Evolutionary conservation across 2,888 invertebrate genomes (phyloP), one percentile per base, ranked within the genome.

Genomic region (Syritta pipiens): DNA sequence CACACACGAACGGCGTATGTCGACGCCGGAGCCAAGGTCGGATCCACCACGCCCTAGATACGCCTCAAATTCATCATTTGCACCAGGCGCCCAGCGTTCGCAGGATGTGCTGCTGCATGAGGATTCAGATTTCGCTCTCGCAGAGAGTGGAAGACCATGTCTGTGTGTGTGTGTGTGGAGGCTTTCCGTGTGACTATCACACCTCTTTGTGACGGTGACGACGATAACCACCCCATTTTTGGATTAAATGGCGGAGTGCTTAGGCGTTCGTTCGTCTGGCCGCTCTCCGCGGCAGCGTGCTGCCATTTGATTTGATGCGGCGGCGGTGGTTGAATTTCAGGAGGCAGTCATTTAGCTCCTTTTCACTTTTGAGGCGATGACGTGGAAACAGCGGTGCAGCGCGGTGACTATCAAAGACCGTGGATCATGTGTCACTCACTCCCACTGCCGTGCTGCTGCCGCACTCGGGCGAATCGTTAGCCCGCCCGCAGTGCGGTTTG

Each of bases 1-100:
- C 67, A 42, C 35, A 44, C 26, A 40, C 51, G 65, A 67, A 65
- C 49, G 62, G 74, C 55, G 42, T 65, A 68, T 57, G 26, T 59
- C 20, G 82, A 83, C 82, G 82, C 79, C 82, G 82, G 74, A 51
- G 65, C 83, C 85, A 86, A 86, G 86, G 85, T 85, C 85, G 83
- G 84, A 84, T 83, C 86, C 88, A 88, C 89, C 89, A 89, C 89
- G 89, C 89, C 87, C 89, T 88, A 89, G 88, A 89, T 89, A 89
- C 89, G 89, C 89, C 89, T 89, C 88, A 87, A 87, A 87, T 87
- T 87, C 88, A 87, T 87, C 89, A 83, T 83, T 84, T 75, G 53
- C 81, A 88, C 83, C 86, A 89, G 89, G 89, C 85, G 84, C 83
- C 24, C 89, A 88, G 86, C 72, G 75, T 37, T 12, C 9, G 24